Base-by-base conservation (phyloP, 2,888 invertebrate genomes). In the Ptychoptera albimana region DNA sequence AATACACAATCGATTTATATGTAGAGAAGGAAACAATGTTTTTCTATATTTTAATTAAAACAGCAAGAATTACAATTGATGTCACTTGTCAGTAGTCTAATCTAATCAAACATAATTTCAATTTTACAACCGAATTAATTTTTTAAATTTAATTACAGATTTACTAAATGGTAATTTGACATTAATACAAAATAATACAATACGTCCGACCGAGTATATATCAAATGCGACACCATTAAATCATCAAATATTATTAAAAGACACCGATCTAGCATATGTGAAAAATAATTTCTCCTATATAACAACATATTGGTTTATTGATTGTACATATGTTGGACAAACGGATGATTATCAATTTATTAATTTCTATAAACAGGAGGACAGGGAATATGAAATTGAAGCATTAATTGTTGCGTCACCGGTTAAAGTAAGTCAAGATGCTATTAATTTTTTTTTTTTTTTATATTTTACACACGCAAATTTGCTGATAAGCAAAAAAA, bases 221-320 rank as follows among this genome's bases (percentile, higher is more conserved):
- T 78, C 83, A 1, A 78, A 76, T 10, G 67, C 70, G 44, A 62
- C 68, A 47, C 60, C 71, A 15, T 74, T 79, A 1, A 62, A 63
- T 40, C 79, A 80, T 53, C 63, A 63, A 40, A 65, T 86, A 36
- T 57, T 62, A 36, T 55, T 87, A 11, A 71, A 71, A 2, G 60
- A 71, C 16, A 69, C 73, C 13, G 86, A 87, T 59, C 54, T 67
- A 32, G 61, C 71, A 42, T 83, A 70, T 58, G 59, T 86, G 15
- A 59, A 57, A 23, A 64, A 60, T 30, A 69, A 69, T 45, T 72
- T 75, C 2, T 72, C 73, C 5, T 64, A 59, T 46, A 64, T 82
- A 11, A 60, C 72, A 23, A 79, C 81, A 0, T 82, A 75, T 59
- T 87, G 87, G 87, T 86, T 84, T 55, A 70, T 83, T 48, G 82